phyloP scores from a whole-genome alignment of 2,888 invertebrate genomes.

The Caenorhabditis zanzibari region DNA sequence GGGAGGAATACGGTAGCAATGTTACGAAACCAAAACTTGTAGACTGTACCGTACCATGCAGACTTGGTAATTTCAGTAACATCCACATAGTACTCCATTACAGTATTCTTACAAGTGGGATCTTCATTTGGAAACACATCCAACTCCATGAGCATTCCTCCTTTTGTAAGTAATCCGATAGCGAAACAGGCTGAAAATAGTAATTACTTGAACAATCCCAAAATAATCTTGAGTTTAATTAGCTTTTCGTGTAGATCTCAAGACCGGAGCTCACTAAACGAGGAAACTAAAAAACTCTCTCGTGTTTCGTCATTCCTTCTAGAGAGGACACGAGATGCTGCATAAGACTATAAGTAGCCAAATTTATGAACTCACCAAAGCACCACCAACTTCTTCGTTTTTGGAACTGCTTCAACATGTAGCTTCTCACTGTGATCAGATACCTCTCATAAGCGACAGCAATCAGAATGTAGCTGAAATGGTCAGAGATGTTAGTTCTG shows the following conservation, averaged over 20 bases:
- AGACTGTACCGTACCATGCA: constrained; percentile 67
- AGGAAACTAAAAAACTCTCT: neutral
- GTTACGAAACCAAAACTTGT: constrained; percentile 70
- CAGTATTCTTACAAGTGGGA: constrained; percentile 64
- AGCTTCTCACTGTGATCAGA: constrained; percentile 66
- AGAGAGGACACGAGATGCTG: constrained; percentile 9
- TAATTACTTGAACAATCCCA: constrained; percentile 1
- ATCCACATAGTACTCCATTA: constrained; percentile 68
- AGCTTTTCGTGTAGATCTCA: neutral
- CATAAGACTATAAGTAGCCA: constrained; percentile 34
- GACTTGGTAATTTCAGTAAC: constrained; percentile 63
- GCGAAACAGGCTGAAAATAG: constrained; percentile 47
- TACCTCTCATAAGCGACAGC: constrained; percentile 68
- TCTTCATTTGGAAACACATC: constrained; percentile 67
- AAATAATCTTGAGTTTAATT: neutral
- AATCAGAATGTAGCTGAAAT: constrained; percentile 68
- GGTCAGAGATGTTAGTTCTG: neutral
- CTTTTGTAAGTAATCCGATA: constrained; percentile 66
- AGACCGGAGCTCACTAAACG: constrained; percentile 19
- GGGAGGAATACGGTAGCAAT: constrained; percentile 70
- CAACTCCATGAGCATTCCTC: constrained; percentile 67
- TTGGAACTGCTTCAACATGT: constrained; percentile 68
- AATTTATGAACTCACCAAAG: constrained; percentile 55
- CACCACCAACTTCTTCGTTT: constrained; percentile 61
- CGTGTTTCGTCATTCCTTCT: constrained; percentile 13